phyloP scores from a whole-genome alignment of 2,888 invertebrate genomes.

The Harpalus rufipes region DNA sequence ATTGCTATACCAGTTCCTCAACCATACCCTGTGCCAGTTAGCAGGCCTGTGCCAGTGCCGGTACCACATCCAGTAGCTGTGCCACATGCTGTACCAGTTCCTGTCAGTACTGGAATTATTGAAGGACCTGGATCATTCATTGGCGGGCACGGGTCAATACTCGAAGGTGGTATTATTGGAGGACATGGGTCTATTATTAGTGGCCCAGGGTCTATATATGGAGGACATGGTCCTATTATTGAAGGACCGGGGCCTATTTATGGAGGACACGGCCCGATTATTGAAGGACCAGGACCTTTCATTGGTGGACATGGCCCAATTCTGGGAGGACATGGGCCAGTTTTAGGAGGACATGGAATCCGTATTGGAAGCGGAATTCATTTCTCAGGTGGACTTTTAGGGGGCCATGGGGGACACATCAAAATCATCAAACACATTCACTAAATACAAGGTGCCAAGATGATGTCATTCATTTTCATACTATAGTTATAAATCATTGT shows the following conservation, averaged over 20 bases:
- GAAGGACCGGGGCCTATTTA: background rate
- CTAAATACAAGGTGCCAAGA: background rate
- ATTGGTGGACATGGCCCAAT: too few relatives aligned
- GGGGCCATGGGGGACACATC: background rate
- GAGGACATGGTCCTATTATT: background rate
- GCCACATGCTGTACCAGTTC: background rate
- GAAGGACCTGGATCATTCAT: background rate
- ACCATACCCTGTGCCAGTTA: conserved; percentile 33
- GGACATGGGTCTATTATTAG: background rate
- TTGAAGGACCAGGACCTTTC: conserved; percentile 7
- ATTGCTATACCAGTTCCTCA: conserved; percentile 34
- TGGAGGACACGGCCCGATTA: conserved; percentile 3
- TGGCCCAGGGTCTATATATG: background rate
- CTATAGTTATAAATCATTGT: background rate
- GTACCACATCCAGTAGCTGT: conserved; percentile 42
- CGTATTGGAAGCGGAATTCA: background rate
- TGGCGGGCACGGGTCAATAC: background rate
- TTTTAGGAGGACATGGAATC: background rate
- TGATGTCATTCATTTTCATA: background rate
- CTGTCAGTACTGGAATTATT: background rate
- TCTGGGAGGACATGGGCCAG: conserved; percentile 10
- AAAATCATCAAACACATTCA: background rate
- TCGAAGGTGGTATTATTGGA: background rate
- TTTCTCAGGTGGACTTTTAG: background rate
- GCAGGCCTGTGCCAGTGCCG: conserved; percentile 30